A percentile compares a stretch with the other conserved stretches of the same genome.
Conservation (phyloP, 2,888 invertebrate genomes). For the Drosophila falleni region DNA sequence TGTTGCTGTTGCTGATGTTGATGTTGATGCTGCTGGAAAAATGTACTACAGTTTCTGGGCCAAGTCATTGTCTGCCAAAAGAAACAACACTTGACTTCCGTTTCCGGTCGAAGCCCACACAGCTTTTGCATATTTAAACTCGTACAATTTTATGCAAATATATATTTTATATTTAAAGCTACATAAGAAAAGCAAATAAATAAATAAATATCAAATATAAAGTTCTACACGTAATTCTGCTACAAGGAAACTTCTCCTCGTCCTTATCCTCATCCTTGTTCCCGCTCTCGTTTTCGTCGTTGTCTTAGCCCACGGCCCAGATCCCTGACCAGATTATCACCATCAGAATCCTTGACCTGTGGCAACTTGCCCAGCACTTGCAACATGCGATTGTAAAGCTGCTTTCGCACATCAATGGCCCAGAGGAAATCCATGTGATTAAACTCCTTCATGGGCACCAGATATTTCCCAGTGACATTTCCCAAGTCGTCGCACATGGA, state of each 20-base stretch:
- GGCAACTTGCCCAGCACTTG: constrained; percentile 70
- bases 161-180: constrained; percentile 61
- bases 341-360: constrained; percentile 30
- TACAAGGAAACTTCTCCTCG: constrained; percentile 2
- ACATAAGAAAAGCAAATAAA: constrained; percentile 54
- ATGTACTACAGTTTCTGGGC: constrained; percentile 64
- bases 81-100: constrained; percentile 72
- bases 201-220: constrained; percentile 59
- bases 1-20: constrained; percentile 32
- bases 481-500: constrained; percentile 81
- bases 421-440: constrained; percentile 90
- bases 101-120: constrained; percentile 55
- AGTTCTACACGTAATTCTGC: constrained; percentile 5
- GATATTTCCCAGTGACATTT: constrained; percentile 85
- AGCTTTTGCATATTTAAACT: constrained; percentile 57
- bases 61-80: constrained; percentile 53
- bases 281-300: background rate
- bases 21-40: constrained; percentile 45
- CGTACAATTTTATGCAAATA: constrained; percentile 59
- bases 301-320: constrained; percentile 18
- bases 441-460: constrained; percentile 86
- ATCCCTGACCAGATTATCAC: constrained; percentile 9
- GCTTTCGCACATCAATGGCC: constrained; percentile 86
- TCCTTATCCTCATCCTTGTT: background rate
- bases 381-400: constrained; percentile 86